Conservation (phyloP, 2,797 vertebrate genomes). For the Neostethus bicornis region DNA sequence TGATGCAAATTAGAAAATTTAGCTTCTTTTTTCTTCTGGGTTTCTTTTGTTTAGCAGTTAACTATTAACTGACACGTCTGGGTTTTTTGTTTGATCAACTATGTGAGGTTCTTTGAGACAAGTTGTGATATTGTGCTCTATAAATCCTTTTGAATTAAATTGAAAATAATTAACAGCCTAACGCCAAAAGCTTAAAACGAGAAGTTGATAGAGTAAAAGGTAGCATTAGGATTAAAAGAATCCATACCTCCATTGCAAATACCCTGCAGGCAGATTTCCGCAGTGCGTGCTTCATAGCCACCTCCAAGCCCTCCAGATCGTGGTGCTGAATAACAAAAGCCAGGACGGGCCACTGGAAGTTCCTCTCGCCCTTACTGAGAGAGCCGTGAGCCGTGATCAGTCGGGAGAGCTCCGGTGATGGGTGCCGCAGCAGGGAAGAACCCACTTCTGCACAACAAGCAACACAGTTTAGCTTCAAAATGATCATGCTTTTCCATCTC, state of each 20-base stretch:
- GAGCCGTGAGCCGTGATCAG: constrained; percentile 98
- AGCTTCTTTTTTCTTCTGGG: no score
- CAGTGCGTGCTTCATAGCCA: constrained; percentile 98
- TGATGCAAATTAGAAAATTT: not conserved
- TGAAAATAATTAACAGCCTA: not conserved
- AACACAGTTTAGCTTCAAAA: constrained; percentile 9
- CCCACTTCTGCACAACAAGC: constrained; percentile 87
- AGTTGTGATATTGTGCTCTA: no score
- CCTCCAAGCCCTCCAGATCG: constrained; percentile 96
- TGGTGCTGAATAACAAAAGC: constrained; percentile 99
- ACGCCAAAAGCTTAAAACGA: constrained; percentile 6
- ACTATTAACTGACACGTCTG: no score
- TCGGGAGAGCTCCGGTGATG: constrained; percentile 96
- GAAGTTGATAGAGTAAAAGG: constrained; percentile 8
- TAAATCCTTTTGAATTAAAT: not conserved
- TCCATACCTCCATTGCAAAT: constrained; percentile 96
- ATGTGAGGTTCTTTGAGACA: no score
- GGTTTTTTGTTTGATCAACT: no score
- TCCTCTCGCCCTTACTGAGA: constrained; percentile 97
- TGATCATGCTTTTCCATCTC: no score
- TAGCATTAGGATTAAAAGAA: constrained; percentile 1
- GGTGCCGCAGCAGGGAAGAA: constrained; percentile 95
- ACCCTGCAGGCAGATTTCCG: constrained; percentile 98
- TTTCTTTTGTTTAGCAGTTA: no score
- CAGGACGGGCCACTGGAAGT: constrained; percentile 98